phyloP scores from a whole-genome alignment of 1,140 invertebrate genomes.

The Micrasema longulum region DNA sequence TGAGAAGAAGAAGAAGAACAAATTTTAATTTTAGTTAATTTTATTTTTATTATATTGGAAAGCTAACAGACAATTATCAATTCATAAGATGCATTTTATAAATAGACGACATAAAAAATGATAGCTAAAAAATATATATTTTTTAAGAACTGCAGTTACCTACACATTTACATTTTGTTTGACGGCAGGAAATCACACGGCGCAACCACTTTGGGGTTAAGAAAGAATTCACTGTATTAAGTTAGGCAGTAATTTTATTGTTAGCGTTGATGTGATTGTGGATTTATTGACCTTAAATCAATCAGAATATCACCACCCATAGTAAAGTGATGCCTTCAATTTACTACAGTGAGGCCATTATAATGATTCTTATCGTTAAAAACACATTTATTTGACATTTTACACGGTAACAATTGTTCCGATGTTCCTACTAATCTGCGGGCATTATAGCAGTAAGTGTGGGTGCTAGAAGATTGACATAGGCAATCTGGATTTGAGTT shows the following conservation, averaged over 20 bases:
- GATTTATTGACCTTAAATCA: conserved; percentile 31
- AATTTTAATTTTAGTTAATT: no score
- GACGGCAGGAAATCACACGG: no score
- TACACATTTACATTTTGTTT: no score
- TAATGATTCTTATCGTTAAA: conserved; percentile 19
- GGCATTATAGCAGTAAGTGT: not conserved
- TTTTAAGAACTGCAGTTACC: no score
- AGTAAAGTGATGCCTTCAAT: not conserved
- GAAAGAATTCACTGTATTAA: not conserved
- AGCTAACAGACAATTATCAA: no score
- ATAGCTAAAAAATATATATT: no score
- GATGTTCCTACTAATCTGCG: conserved; percentile 15
- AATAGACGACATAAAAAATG: no score
- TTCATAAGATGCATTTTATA: no score
- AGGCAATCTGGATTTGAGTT: conserved; percentile 18
- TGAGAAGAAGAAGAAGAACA: no score
- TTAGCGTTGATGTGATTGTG: conserved; percentile 11
- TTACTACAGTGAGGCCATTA: not conserved
- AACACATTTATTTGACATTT: conserved; percentile 34
- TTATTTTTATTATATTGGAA: no score
- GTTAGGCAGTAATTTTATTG: conserved; percentile 25
- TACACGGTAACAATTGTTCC: conserved; percentile 9
- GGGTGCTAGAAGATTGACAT: conserved; percentile 21
- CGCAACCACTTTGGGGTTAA: no score
- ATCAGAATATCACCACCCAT: conserved; percentile 1